These are phyloP conservation scores for Conus canariensis DNA, from an alignment of 2,888 invertebrate genomes.

Conservation along the genomic window DNA sequence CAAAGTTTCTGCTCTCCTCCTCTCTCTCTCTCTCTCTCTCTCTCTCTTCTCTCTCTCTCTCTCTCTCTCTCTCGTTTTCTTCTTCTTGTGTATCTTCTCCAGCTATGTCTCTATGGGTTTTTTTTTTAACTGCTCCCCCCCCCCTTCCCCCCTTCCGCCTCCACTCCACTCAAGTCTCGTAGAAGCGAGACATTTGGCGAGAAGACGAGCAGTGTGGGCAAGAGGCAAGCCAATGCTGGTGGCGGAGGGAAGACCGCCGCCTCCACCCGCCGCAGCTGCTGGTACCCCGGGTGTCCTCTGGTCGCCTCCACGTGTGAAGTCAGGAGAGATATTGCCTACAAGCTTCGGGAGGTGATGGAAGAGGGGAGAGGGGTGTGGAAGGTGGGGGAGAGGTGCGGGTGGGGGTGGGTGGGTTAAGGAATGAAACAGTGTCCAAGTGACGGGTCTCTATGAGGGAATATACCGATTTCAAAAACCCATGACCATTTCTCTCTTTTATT, in stretches of 20 bases:
- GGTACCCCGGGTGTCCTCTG: background rate
- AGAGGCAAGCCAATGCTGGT: background rate
- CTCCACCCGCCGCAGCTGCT: background rate
- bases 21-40: background rate
- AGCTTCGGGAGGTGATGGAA: background rate
- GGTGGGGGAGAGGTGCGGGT: too few species aligned
- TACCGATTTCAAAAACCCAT: too few species aligned
- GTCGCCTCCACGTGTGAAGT: background rate
- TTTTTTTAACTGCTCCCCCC: background rate
- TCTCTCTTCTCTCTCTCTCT: background rate
- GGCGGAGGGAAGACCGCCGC: background rate
- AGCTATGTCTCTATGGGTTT: background rate
- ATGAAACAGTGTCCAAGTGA: too few species aligned
- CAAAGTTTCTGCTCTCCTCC: background rate
- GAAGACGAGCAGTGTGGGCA: background rate
- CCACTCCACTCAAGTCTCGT: background rate
- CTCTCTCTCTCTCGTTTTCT: background rate
- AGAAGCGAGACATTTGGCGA: slow-evolving; percentile 12
- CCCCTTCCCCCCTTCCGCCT: background rate
- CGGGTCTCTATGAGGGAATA: too few species aligned
- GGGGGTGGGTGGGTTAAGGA: too few species aligned
- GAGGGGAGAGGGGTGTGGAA: background rate
- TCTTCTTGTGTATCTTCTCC: background rate
- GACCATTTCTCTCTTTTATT: too few species aligned
- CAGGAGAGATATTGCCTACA: background rate